phyloP scores from a whole-genome alignment of 2,888 invertebrate genomes.

The Hirtodrosophila confusa region DNA sequence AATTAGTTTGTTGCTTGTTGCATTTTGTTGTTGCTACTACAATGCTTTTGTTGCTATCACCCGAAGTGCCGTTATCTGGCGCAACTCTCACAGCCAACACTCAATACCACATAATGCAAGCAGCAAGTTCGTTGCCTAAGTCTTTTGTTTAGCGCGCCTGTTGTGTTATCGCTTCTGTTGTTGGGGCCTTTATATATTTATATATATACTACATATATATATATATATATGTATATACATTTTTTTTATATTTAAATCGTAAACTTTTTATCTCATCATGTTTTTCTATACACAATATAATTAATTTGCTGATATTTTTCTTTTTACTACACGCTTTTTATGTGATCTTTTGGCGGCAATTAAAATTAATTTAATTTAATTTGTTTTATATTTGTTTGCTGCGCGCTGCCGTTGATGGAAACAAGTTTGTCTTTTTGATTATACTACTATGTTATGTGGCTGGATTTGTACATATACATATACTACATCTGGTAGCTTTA shows the following conservation, averaged over 20 bases:
- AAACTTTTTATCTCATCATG: constrained; percentile 66
- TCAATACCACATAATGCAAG: constrained; percentile 35
- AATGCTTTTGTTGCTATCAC: constrained; percentile 55
- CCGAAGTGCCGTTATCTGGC: constrained; percentile 69
- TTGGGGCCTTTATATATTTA: constrained; percentile 11
- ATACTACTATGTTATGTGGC: constrained; percentile 28
- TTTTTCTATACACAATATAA: constrained; percentile 76
- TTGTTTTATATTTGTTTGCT: constrained; percentile 66
- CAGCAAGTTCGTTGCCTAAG: constrained; percentile 74
- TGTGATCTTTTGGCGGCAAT: constrained; percentile 74
- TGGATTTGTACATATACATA: constrained; percentile 5
- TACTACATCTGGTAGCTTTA: constrained; percentile 26
- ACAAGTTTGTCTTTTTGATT: constrained; percentile 68
- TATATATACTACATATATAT: constrained; percentile 2
- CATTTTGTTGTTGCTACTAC: constrained; percentile 38
- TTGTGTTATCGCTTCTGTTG: constrained; percentile 48
- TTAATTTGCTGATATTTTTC: constrained; percentile 73
- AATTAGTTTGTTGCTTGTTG: constrained; percentile 73
- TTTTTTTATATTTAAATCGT: constrained; percentile 66
- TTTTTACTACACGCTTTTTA: constrained; percentile 75
- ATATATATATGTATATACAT: too few species aligned
- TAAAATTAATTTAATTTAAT: constrained; percentile 77
- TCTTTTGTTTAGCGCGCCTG: constrained; percentile 64
- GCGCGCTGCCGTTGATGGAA: constrained; percentile 51
- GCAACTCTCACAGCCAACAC: constrained; percentile 43